Base-by-base conservation (phyloP, 2,888 invertebrate species). In the Aphrophora alni region DNA sequence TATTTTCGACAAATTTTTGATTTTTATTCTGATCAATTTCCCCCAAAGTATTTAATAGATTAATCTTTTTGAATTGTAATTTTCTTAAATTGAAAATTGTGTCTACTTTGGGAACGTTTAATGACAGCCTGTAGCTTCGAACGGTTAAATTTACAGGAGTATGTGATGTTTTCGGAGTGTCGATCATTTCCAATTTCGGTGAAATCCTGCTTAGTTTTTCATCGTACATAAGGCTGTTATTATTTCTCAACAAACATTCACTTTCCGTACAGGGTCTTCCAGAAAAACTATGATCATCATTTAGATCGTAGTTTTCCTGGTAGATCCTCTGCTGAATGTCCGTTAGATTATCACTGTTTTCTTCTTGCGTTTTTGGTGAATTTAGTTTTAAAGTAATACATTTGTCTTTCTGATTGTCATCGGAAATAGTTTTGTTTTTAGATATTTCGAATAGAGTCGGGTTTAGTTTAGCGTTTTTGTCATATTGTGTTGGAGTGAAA, bases 401-500 rank as follows among this genome's bases (percentile, higher is more conserved):
- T 33, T 33, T 33, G 33, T 33, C 33, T n/a, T n/a, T n/a, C n/a
- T n/a, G n/a, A n/a, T n/a, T n/a, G n/a, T n/a, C n/a, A n/a, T n/a
- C n/a, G n/a, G n/a, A n/a, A n/a, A n/a, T n/a, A n/a, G n/a, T n/a
- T n/a, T n/a, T n/a, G n/a, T n/a, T n/a, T n/a, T n/a, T n/a, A n/a
- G n/a, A n/a, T n/a, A n/a, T n/a, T n/a, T n/a, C n/a, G n/a, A n/a
- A n/a, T n/a, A n/a, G n/a, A n/a, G n/a, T n/a, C n/a, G n/a, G n/a
- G n/a, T n/a, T n/a, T n/a, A n/a, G n/a, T n/a, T n/a, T n/a, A n/a
- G 88, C 12, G 90, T 90, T 0, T 71, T 38, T 76, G 17, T 4
- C 27, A 51, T 25, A 75, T 27, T 71, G 38, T 75, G 74, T 70
- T 68, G 71, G 70, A 25, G 77, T 69, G 21, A 70, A 33, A 33